Percentiles rank a stretch among this genome's conserved stretches.
These are phyloP conservation scores for Heliconius ismenius DNA, from an alignment of 2,888 invertebrate genomes.

Conservation along the genomic window DNA sequence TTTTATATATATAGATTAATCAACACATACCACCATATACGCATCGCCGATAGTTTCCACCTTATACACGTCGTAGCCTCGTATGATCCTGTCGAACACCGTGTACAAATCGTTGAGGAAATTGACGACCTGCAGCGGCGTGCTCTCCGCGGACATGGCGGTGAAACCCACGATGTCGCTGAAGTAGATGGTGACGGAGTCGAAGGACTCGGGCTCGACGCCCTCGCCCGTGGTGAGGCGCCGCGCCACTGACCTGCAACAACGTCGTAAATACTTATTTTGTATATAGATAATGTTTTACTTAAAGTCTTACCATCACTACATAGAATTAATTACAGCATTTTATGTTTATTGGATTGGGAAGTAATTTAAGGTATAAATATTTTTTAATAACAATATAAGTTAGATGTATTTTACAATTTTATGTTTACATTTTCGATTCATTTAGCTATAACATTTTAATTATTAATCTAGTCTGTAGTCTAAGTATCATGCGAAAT, in stretches of 20 bases:
- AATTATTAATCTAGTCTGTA: background rate
- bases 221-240: constrained; percentile 93
- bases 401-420: background rate
- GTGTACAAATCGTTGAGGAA: constrained; percentile 99
- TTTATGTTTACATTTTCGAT: background rate
- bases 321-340: background rate
- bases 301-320: background rate
- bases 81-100: constrained; percentile 96
- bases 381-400: background rate
- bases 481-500: constrained; percentile 14
- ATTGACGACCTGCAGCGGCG: constrained; percentile 96
- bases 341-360: background rate
- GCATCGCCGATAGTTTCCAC: constrained; percentile 96
- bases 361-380: background rate
- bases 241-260: constrained; percentile 90
- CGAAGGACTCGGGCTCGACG: constrained; percentile 95
- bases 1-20: too few species aligned
- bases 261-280: background rate
- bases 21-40: constrained; percentile 83
- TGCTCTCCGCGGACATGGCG: constrained; percentile 96
- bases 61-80: constrained; percentile 98
- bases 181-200: constrained; percentile 97
- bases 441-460: background rate
- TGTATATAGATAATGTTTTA: background rate
- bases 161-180: constrained; percentile 99